Base-by-base conservation (phyloP, 2,113 vertebrate genomes). In the Antechinus stuartii region DNA sequence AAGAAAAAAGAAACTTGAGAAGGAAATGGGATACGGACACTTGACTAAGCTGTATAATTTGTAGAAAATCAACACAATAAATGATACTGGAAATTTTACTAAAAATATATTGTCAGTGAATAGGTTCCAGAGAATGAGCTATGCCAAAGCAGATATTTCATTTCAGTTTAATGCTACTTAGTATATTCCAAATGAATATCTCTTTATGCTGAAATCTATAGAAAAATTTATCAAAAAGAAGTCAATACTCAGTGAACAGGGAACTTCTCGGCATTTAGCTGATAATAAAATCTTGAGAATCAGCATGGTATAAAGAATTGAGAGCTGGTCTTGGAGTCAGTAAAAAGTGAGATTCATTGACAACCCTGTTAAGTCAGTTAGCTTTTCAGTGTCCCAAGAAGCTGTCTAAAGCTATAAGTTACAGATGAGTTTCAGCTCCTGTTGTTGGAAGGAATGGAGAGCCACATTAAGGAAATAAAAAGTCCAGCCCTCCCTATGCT, bases 41-140 rank as follows among this genome's bases (percentile, higher is more conserved):
- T 84, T 84, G 35, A 8, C n/a, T 84, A 42, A 84, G 68, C 8
- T 53, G 49, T 49, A 4, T 92, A 42, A 96, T 92, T 96, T 76
- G 10, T 23, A 46, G 89, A 93, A 90, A 53, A 90, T 49, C 0
- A 94, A n/a, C 92, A 47, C 50, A 46, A 68, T 35, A 25, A 46
- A 68, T 35, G 30, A 50, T 9, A 89, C 46, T 92, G 46, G 52
- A 42, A 56, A 47, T 94, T 96, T 94, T 93, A 96, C 94, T 56
- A 92, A 93, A 94, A 95, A 93, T 30, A 50, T 22, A 90, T 84
- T 68, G 68, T 16, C 68, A 92, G 84, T 95, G 89, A 53, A 23
- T 90, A 95, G 42, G 8, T 89, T 92, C 57, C 42, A 26, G 35
- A 8, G 49, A 96, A 26, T 93, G 12, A 8, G 56, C 35, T 26